These are phyloP conservation scores for Lasioglossum oenotherae DNA, from an alignment of 2,888 invertebrate genomes.

Conservation along the genomic window DNA sequence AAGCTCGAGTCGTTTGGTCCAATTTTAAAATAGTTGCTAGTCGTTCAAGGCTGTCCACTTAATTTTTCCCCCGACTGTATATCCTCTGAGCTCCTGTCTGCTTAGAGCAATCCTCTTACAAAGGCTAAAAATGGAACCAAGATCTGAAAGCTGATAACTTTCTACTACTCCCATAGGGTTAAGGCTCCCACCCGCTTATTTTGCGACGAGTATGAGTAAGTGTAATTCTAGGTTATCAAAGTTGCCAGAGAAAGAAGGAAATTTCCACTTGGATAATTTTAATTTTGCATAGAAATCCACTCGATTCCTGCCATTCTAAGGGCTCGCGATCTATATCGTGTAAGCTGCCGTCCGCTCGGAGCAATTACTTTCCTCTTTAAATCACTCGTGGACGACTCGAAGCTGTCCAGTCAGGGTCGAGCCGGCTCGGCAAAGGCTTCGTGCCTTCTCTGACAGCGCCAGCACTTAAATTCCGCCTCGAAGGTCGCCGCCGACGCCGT, in stretches of 20 bases:
- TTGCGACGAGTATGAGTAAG: too few species aligned
- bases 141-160: too few species aligned
- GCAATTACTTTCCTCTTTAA: constrained; percentile 3
- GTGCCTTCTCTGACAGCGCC: neutral
- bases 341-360: neutral
- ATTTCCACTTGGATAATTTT: neutral
- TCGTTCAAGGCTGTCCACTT: too few species aligned
- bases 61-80: too few species aligned
- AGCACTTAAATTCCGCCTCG: constrained; percentile 3
- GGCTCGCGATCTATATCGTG: neutral
- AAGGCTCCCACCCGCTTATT: too few species aligned
- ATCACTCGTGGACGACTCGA: neutral
- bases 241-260: neutral
- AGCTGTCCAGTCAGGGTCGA: constrained; percentile 2
- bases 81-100: too few species aligned
- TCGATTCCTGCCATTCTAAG: neutral
- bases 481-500: neutral
- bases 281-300: neutral
- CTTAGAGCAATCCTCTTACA: too few species aligned
- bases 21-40: too few species aligned
- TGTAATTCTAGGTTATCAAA: too few species aligned
- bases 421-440: constrained; percentile 6
- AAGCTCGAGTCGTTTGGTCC: too few species aligned
- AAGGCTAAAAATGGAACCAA: too few species aligned
- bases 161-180: too few species aligned